Evolutionary conservation across 2,113 vertebrate genomes (phyloP).

Genomic region (Myocastor coypus): DNA sequence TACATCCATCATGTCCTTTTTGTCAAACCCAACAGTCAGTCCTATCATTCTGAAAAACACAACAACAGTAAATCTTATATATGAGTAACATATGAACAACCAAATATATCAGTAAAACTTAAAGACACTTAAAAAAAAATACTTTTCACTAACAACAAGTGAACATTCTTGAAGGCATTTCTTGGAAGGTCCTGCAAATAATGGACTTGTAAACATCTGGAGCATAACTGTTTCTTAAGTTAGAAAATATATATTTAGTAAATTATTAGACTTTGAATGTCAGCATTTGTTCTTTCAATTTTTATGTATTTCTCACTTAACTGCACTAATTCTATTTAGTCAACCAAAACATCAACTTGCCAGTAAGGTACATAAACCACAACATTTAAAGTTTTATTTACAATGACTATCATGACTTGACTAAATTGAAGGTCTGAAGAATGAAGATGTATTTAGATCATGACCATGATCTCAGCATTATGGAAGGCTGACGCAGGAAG

Average conservation of each 20-base stretch:
- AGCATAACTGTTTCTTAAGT: not conserved
- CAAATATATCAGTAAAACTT: not conserved
- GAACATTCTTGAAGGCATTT: not conserved
- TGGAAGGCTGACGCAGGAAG: not conserved
- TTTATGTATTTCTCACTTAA: slow-evolving; percentile 53
- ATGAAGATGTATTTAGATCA: not conserved
- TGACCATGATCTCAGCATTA: not conserved
- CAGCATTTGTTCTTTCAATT: not conserved
- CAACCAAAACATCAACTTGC: not conserved
- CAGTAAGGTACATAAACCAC: slow-evolving; percentile 13
- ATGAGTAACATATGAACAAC: slow-evolving; percentile 44
- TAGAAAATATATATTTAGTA: not conserved
- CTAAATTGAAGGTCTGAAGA: not conserved
- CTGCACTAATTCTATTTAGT: not conserved
- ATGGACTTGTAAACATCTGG: not conserved
- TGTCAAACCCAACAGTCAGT: slow-evolving; percentile 92
- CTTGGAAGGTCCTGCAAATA: not conserved
- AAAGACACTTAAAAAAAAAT: not conserved
- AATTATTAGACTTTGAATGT: slow-evolving; percentile 32
- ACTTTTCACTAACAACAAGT: slow-evolving; percentile 1
- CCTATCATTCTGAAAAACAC: slow-evolving; percentile 94
- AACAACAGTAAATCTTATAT: slow-evolving; percentile 7
- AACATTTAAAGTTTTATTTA: slow-evolving; percentile 5
- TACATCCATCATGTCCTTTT: slow-evolving; percentile 96
- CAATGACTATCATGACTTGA: not conserved